A percentile compares a stretch with the other conserved stretches of the same genome.
Evolutionary conservation across 1,140 invertebrate genomes (phyloP).

Genomic region (Cydia strobilella): DNA sequence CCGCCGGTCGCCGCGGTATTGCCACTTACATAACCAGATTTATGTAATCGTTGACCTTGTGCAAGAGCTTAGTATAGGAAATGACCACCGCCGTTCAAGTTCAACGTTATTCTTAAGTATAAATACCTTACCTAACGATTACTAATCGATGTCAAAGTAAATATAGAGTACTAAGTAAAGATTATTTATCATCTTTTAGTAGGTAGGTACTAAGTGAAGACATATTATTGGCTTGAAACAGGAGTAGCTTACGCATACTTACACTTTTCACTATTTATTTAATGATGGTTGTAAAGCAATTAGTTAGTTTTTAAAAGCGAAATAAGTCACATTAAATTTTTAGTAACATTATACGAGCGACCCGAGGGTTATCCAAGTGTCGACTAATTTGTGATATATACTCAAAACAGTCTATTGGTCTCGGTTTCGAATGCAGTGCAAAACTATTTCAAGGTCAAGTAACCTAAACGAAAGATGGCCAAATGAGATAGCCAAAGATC

Average conservation of each 20-base stretch:
- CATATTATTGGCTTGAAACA: no score
- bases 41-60: slow-evolving; percentile 39
- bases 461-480: not conserved
- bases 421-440: not conserved
- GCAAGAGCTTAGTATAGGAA: slow-evolving; percentile 27
- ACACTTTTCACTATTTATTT: no score
- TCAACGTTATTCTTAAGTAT: slow-evolving; percentile 33
- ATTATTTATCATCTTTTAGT: not conserved
- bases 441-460: not conserved
- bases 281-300: no score
- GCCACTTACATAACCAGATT: slow-evolving; percentile 19
- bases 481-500: not conserved
- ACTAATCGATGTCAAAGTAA: slow-evolving; percentile 4
- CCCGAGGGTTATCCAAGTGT: slow-evolving; percentile 8
- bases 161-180: not conserved
- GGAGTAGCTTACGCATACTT: no score
- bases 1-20: slow-evolving; percentile 16
- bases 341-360: not conserved
- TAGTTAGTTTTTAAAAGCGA: no score
- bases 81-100: slow-evolving; percentile 34
- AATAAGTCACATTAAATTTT: not conserved
- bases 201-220: not conserved
- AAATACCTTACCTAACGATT: slow-evolving; percentile 3
- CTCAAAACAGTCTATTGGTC: not conserved
- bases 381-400: not conserved